Base-by-base conservation (phyloP, 2,797 vertebrate species). In the Sebastes dallii region DNA sequence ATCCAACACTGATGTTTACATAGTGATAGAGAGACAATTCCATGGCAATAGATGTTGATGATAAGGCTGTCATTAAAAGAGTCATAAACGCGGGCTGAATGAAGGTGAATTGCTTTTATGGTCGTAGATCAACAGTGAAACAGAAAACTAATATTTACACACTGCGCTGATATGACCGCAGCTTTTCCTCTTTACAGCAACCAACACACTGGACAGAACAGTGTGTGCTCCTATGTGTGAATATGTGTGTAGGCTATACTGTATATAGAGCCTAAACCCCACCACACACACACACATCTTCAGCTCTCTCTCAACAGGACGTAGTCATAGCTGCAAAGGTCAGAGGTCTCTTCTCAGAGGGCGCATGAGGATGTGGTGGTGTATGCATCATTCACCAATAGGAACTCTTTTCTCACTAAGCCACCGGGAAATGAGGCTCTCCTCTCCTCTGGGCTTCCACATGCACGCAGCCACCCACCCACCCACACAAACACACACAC, bases 341-440 rank as follows among this genome's bases (percentile, higher is more conserved):
- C 84, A 83, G 27, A 74, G 69, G 77, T 73, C 24, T 0, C 24
- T 88, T 52, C 88, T 92, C 89, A 29, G 58, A 89, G 88, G 88
- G 86, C 52, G 9, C 75, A 81, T 86, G 72, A 91, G 89, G 90
- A 91, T 88, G 89, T 84, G 70, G 85, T 82, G 83, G 78, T 88
- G 77, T 80, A 73, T 30, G 80, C 80, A 78, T 80, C 77, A 18
- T 80, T 39, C 72, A 71, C 85, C 89, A 88, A 65, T 79, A 84
- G 77, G 75, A 89, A 62, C 36, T 36, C 18, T 72, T 81, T 86
- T 91, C 90, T 89, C 89, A 88, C 82, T 58, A 64, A 80, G 71
- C 84, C 68, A 50, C 36, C 55, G 66, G 89, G 82, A 91, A 87
- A 80, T 65, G 52, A 86, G 83, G 81, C 71, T 87, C 72, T 88